phyloP scores from a whole-genome alignment of 1,140 invertebrate species.

The Spodoptera litura region DNA sequence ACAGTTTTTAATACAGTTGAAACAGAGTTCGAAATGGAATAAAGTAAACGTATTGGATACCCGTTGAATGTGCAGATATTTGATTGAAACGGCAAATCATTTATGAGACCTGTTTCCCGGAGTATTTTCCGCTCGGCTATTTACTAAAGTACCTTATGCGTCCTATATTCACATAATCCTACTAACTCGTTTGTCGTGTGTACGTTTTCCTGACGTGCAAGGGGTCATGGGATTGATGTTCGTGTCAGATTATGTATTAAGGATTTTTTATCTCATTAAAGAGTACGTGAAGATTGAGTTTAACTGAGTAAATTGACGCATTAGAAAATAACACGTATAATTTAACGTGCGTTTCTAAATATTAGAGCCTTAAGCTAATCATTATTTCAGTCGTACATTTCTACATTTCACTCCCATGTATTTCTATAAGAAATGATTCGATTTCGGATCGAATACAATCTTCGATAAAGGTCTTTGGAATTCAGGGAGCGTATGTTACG shows the following conservation, averaged over 20 bases:
- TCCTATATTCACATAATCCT: constrained; percentile 45
- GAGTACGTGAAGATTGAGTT: no score
- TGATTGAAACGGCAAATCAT: constrained; percentile 52
- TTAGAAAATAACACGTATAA: no score
- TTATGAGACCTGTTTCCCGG: constrained; percentile 39
- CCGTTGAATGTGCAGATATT: constrained; percentile 33
- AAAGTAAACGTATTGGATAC: constrained; percentile 36
- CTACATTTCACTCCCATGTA: constrained; percentile 25
- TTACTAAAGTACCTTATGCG: constrained; percentile 45
- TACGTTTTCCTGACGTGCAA: no score
- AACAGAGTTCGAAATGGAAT: constrained; percentile 31
- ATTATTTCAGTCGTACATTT: constrained; percentile 28
- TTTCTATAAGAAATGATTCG: constrained; percentile 30
- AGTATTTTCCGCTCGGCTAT: constrained; percentile 46
- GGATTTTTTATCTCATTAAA: no score
- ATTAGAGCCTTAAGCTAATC: constrained; percentile 19
- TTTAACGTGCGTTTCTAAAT: no score
- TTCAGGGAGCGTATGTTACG: constrained; percentile 43
- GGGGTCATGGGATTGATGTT: no score
- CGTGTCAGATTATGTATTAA: no score
- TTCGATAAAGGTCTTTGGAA: constrained; percentile 42
- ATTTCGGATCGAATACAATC: constrained; percentile 40
- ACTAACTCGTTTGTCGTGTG: background rate
- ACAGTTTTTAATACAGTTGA: constrained; percentile 31
- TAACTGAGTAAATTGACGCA: no score